A percentile compares a stretch with the other conserved stretches of the same genome.
Conservation (phyloP, 2,113 vertebrate genomes). For the Lagopus muta region DNA sequence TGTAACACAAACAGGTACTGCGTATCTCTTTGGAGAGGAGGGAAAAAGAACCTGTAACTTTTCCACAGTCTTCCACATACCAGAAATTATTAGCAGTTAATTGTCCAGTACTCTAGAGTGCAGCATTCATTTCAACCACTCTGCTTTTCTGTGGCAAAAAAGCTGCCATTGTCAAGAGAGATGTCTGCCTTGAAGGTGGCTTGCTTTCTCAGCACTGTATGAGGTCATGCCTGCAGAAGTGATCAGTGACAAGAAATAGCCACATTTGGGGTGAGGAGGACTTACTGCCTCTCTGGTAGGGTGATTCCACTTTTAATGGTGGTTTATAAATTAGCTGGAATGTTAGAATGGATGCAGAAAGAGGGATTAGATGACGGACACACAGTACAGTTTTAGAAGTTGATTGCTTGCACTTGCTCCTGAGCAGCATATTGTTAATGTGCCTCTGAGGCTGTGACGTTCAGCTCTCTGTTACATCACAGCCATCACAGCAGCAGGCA, state of each 20-base stretch:
- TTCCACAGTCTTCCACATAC: not conserved
- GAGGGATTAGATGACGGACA: not conserved
- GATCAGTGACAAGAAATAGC: not conserved
- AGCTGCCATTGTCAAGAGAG: not conserved
- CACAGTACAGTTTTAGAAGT: fast-evolving
- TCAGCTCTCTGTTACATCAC: not conserved
- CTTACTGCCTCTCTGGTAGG: not conserved
- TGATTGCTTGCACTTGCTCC: not conserved
- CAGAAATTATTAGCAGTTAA: not conserved
- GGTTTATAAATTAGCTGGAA: not conserved
- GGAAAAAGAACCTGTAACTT: not conserved
- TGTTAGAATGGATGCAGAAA: not conserved
- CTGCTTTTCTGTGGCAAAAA: not conserved
- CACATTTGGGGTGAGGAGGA: not conserved
- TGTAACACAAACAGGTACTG: not conserved
- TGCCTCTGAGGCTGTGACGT: not conserved
- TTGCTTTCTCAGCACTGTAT: not conserved
- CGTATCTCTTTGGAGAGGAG: not conserved
- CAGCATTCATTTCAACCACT: not conserved
- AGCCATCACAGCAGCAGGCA: not conserved
- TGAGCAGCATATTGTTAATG: not conserved
- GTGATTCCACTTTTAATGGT: not conserved
- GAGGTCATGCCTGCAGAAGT: not conserved
- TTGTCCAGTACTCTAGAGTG: not conserved
- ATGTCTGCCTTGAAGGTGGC: not conserved